Base-by-base conservation (phyloP, 2,113 vertebrate species). In the Pseudopodoces humilis region DNA sequence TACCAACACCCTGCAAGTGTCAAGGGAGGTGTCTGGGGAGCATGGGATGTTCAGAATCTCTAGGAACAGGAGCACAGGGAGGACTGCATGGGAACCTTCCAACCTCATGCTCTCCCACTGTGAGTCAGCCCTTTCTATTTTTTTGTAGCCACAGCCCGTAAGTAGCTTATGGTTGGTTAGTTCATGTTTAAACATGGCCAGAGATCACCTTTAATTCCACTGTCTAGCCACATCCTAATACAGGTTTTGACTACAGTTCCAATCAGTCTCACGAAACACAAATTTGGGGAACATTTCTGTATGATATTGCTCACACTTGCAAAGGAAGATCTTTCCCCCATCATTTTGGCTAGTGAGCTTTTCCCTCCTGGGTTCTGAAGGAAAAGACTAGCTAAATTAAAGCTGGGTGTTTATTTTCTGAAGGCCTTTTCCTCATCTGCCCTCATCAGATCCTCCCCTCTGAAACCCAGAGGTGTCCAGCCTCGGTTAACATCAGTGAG, bases 91-190 rank as follows among this genome's bases (percentile, higher is more conserved):
- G 63, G 59, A 82, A 90, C 0, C 2, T 76, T 75, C 89, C 81
- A 81, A 43, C 24, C 53, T 22, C 39, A 3, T 47, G 49, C 65
- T 87, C 78, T 83, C 75, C 58, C 35, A 62, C 49, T 94, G 84
- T 94, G 87, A 95, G 46, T 94, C 90, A 95, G 84, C n/a, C 37
- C 43, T 75, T 72, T 81, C 49, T 44, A 35, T 16, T 78, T 70
- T 84, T 60, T 44, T 52, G 14, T 68, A 82, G 81, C 84, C 81
- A 85, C 89, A 94, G 84, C 87, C 89, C 43, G 39, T 90, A 95
- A 94, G 86, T 55, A 91, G 86, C 89, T 94, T 95, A 91, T 5
- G 11, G 81, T 81, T 39, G 11, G 81, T 70, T 67, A 53, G 62
- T 69, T 94, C 55, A 0, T 92, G 88, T 94, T 93, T 83, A 88